Percentiles rank a stretch among this genome's conserved stretches.
These are phyloP conservation scores for Sinosuthora webbiana DNA, from an alignment of 2,113 vertebrate genomes.

Conservation along the genomic window DNA sequence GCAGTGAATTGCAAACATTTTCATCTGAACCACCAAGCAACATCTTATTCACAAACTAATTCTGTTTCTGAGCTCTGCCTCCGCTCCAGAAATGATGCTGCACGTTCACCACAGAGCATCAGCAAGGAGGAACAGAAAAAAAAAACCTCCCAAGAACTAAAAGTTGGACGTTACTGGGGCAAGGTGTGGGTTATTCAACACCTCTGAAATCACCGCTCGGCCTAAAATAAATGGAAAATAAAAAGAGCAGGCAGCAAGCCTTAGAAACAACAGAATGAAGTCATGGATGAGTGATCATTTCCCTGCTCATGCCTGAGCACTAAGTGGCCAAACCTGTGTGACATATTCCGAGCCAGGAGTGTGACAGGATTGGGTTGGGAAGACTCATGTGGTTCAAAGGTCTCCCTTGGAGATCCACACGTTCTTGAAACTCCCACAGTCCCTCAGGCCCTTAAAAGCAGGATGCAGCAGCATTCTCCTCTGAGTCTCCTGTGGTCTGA, in stretches of 20 bases:
- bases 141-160: not conserved
- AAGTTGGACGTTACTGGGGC: not conserved
- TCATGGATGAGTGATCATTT: not conserved
- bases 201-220: not conserved
- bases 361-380: not conserved
- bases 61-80: not conserved
- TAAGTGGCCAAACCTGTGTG: constrained; percentile 44
- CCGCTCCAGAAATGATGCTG: not conserved
- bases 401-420: not conserved
- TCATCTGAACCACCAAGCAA: not conserved
- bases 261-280: not conserved
- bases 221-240: constrained; percentile 20
- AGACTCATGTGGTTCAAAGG: constrained; percentile 1
- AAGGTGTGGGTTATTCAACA: not conserved
- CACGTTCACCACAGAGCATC: not conserved
- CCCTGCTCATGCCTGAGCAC: not conserved
- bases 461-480: not conserved
- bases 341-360: not conserved
- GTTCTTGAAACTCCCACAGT: not conserved
- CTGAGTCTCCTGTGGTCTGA: not conserved
- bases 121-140: not conserved
- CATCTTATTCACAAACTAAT: not conserved
- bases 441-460: constrained; percentile 40
- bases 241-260: not conserved
- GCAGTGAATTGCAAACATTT: not conserved